Evolutionary conservation across 2,888 invertebrate genomes (phyloP), one percentile per base, ranked within the genome.

Genomic region (Athalia circularis): DNA sequence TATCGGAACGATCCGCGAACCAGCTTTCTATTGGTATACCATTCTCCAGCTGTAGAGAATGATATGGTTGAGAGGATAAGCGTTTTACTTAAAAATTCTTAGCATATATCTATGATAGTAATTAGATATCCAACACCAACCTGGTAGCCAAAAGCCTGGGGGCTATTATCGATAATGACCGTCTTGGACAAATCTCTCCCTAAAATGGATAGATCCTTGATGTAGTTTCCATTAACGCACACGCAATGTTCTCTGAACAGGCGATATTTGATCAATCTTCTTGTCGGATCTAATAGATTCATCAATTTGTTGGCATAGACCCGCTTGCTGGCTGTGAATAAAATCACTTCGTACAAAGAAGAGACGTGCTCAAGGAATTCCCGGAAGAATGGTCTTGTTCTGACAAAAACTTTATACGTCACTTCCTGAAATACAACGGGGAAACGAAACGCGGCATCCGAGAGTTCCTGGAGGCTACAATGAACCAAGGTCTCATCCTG

Each of bases 11-110:
- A 91, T 98, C 98, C 83, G 96, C 95, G 91, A 98, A 99, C 98
- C 98, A 98, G 90, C 97, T 97, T 92, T 98, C 98, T 84, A 99
- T 98, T 0, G 98, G 98, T 83, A 98, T 98, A 47, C 98, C 98
- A 91, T 98, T 98, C 91, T 98, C 97, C 79, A 98, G 90, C 94
- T 97, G 93, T 80, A 81, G 82, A 78, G 13, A 65, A 47, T 8
- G 8, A 67, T 43, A 72, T n/a, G 47, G 47, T 11, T 61, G 11
- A 47, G 47, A 29, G 11, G 4, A 84, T 80, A 81, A 78, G 62
- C 80, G 47, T 57, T 29, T 78, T n/a, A 0, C 45, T 47, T 7
- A 62, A 13, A 75, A 79, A 7, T n/a, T 6, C 7, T 54, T 9
- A 2, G 29, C 0, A 29, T 29, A 29, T 29, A 29, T 29, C 29